Evolutionary conservation across 2,888 invertebrate species (phyloP), one percentile per base, ranked within the genome.

Genomic region (Drosophila nigricruria): DNA sequence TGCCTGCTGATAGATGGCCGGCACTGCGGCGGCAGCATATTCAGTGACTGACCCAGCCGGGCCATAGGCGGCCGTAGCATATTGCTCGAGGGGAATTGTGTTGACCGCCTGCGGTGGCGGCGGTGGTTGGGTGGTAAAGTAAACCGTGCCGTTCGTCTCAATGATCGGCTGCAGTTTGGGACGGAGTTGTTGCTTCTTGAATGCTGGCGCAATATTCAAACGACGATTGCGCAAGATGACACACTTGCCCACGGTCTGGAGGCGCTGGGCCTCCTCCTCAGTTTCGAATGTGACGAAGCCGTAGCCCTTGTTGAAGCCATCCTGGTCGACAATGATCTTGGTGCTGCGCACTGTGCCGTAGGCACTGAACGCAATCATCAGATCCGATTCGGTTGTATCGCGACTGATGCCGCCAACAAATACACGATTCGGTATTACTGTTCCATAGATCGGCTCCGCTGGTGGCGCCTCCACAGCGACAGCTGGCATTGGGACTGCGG

Each of bases 371-470:
- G 97, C 95, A 92, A 96, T 96, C 93, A 96, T 95, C 70, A 98
- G 93, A 91, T 98, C 98, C 62, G 96, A 95, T 93, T 98, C 98
- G 30, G 97, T 97, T 14, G 98, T 98, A 87, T 96, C 97, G 84
- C 96, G 95, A 62, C 90, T 91, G 18, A 98, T 97, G 16, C 98
- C 98, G 53, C 98, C 98, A 40, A 98, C 98, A 93, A 98, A 98
- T 86, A 98, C 96, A 83, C 98, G 94, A 93, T 98, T 98, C 65
- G 98, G 98, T 81, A 98, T 97, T 67, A 97, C 94, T 10, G 97
- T 97, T 69, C 95, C 97, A 78, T 59, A 70, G 23, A 62, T 12
- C 5, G 73, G 69, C 20, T 66, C 58, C 9, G 50, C 18, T 16
- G 62, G 30, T 1, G 66, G 50, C 10, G 27, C 14, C 10, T 53